These are phyloP conservation scores for Plectus sambesii DNA, from an alignment of 1,140 invertebrate species.

Conservation along the genomic window DNA sequence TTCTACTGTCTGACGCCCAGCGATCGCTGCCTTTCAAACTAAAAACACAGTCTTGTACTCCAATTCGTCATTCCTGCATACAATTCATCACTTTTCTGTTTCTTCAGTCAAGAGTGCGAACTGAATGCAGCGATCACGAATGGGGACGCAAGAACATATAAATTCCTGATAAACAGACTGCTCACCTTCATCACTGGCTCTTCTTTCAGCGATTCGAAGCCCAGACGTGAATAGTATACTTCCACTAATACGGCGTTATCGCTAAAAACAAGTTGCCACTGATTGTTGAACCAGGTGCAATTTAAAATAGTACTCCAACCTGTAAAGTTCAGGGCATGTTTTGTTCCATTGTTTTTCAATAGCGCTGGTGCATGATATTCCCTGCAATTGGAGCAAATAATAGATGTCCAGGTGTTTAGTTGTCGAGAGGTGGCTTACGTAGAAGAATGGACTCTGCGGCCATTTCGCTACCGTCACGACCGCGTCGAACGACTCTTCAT, in stretches of 20 bases:
- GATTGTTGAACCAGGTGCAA: neutral
- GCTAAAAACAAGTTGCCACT: slow-evolving; percentile 1
- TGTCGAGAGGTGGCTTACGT: neutral
- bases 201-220: slow-evolving; percentile 2
- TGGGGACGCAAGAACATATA: too few species aligned
- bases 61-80: too few species aligned
- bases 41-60: too few species aligned
- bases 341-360: neutral
- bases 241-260: slow-evolving; percentile 7
- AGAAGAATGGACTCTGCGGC: neutral
- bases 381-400: slow-evolving; percentile 2
- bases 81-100: too few species aligned
- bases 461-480: too few species aligned
- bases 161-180: neutral
- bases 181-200: slow-evolving; percentile 7
- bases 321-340: neutral
- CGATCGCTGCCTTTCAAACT: too few species aligned
- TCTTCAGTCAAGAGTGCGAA: too few species aligned
- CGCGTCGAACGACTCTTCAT: neutral
- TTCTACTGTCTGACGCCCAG: too few species aligned
- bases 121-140: too few species aligned
- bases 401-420: neutral
- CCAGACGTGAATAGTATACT: slow-evolving; percentile 2
- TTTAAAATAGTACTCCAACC: too few species aligned
- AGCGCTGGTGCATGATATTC: neutral